Percentiles rank a stretch among this genome's conserved stretches.
These are phyloP conservation scores for Sebastes itinus DNA, from an alignment of 2,797 vertebrate genomes.

Conservation along the genomic window DNA sequence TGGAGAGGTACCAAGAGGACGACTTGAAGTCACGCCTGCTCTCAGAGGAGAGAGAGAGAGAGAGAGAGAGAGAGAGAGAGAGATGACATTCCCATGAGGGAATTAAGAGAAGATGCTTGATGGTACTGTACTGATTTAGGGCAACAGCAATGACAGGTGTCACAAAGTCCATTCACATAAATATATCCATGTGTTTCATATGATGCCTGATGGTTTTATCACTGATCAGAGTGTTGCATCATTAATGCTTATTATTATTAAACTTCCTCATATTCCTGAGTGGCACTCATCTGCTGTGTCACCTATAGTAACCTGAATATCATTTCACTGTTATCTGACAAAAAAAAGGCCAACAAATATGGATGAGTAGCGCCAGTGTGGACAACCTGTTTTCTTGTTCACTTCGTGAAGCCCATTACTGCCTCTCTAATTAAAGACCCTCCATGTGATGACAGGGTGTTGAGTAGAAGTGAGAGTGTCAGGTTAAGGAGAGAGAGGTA, in stretches of 20 bases:
- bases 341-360: not conserved
- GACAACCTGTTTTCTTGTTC: constrained; percentile 35
- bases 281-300: constrained; percentile 1
- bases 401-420: constrained; percentile 41
- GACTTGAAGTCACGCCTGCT: constrained; percentile 44
- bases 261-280: not conserved
- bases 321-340: constrained; percentile 8
- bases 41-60: constrained; percentile 4
- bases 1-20: constrained; percentile 66
- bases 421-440: constrained; percentile 67
- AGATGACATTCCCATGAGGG: constrained; percentile 9
- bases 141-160: constrained; percentile 8
- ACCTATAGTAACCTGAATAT: not conserved
- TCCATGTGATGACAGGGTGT: constrained; percentile 59
- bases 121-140: constrained; percentile 19
- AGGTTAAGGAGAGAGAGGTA: constrained; percentile 23
- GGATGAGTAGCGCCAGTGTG: not conserved
- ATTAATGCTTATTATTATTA: constrained; percentile 13
- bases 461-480: constrained; percentile 25
- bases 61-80: not conserved
- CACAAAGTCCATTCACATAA: constrained; percentile 1
- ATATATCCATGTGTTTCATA: constrained; percentile 4
- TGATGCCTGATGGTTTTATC: not conserved
- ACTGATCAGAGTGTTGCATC: not conserved
- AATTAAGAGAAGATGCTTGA: constrained; percentile 22